A percentile compares a stretch with the other conserved stretches of the same genome.
These are phyloP conservation scores for Eira barbara DNA, from an alignment of 2,113 vertebrate genomes.

Conservation along the genomic window DNA sequence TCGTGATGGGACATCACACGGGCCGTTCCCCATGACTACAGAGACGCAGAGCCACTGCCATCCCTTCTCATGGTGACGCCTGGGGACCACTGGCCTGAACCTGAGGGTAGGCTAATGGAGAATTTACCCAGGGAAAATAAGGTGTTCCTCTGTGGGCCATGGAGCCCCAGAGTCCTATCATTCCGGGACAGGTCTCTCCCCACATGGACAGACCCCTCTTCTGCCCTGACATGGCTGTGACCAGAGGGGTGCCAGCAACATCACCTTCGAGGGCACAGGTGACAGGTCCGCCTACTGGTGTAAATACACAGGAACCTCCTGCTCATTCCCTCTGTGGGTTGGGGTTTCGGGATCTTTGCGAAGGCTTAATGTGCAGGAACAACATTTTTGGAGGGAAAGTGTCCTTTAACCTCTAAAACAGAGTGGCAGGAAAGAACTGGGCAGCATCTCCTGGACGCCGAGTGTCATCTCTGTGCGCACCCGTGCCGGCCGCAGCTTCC, in stretches of 20 bases:
- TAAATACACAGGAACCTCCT: background rate
- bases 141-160: fast-evolving
- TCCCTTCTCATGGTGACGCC: fast-evolving
- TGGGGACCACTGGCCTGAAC: no score
- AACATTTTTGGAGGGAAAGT: background rate
- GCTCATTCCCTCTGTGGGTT: background rate
- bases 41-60: fast-evolving
- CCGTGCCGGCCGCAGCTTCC: background rate
- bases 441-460: background rate
- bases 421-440: background rate
- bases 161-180: fast-evolving
- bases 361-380: background rate
- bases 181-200: background rate
- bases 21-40: fast-evolving
- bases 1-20: fast-evolving
- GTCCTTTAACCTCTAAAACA: background rate
- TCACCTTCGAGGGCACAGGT: background rate
- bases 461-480: background rate
- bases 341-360: background rate
- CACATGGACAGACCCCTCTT: background rate
- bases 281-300: background rate
- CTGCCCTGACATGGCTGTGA: background rate
- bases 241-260: background rate
- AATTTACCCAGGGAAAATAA: background rate
- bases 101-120: fast-evolving